Percentiles rank a stretch among this genome's conserved stretches.
Evolutionary conservation across 2,888 invertebrate species (phyloP).

Genomic region (Caenorhabditis imperialis): DNA sequence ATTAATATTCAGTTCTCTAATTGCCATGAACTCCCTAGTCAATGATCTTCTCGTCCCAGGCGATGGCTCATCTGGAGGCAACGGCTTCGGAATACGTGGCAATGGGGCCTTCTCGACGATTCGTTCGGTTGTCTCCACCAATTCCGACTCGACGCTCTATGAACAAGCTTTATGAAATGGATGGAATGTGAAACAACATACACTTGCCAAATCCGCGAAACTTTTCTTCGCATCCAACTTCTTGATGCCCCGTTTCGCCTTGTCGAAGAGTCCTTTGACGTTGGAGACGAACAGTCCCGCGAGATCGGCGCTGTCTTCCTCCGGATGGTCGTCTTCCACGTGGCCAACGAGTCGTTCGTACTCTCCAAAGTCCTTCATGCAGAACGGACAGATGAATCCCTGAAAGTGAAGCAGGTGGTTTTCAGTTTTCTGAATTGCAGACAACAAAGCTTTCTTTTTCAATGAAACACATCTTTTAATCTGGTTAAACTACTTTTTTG

Average conservation of each 20-base stretch:
- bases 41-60: constrained; percentile 28
- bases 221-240: constrained; percentile 61
- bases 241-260: constrained; percentile 85
- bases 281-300: constrained; percentile 79
- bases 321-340: constrained; percentile 87
- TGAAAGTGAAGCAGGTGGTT: constrained; percentile 80
- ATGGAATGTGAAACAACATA: constrained; percentile 7
- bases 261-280: constrained; percentile 82
- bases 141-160: constrained; percentile 40
- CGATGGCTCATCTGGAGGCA: constrained; percentile 43
- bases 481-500: too few species aligned
- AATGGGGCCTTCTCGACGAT: constrained; percentile 39
- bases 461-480: neutral
- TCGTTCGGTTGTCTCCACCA: constrained; percentile 33
- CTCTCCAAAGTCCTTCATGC: constrained; percentile 90
- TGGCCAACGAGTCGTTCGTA: constrained; percentile 88
- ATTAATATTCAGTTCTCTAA: constrained; percentile 85
- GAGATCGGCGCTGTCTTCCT: constrained; percentile 82
- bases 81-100: constrained; percentile 29
- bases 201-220: constrained; percentile 51
- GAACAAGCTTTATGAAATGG: neutral
- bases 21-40: constrained; percentile 56
- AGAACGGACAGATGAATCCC: constrained; percentile 95
- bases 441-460: too few species aligned
- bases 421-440: neutral